phyloP scores from a whole-genome alignment of 2,888 invertebrate species.

The Laspeyria flexula region DNA sequence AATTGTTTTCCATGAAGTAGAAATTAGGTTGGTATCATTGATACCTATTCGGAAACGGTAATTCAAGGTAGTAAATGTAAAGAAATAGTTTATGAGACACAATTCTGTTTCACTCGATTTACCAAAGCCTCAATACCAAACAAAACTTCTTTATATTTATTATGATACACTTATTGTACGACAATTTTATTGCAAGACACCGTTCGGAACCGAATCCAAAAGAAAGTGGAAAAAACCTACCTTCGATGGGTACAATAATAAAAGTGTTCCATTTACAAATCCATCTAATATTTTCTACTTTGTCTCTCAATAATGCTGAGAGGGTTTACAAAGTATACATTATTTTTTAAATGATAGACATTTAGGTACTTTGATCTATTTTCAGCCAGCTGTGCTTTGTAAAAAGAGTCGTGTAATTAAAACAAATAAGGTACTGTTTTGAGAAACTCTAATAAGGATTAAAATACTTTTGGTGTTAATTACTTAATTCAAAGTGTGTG shows the following conservation, averaged over 20 bases:
- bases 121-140: neutral
- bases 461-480: no score
- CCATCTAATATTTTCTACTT: constrained; percentile 17
- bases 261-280: constrained; percentile 18
- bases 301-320: constrained; percentile 13
- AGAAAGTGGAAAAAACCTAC: constrained; percentile 1
- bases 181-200: constrained; percentile 1
- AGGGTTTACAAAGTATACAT: no score
- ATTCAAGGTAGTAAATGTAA: no score
- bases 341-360: no score
- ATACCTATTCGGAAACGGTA: no score
- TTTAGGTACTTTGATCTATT: constrained; percentile 21
- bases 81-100: no score
- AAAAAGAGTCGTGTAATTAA: constrained; percentile 23
- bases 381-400: constrained; percentile 9
- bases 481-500: no score
- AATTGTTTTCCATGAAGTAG: no score
- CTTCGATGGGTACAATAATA: constrained; percentile 4
- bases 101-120: no score
- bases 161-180: constrained; percentile 2
- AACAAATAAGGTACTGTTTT: constrained; percentile 12
- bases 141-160: constrained; percentile 4
- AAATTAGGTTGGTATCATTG: no score
- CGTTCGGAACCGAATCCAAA: neutral
- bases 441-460: neutral